Evolutionary conservation across 1,140 invertebrate species (phyloP).

Genomic region (Pomacea maculata): DNA sequence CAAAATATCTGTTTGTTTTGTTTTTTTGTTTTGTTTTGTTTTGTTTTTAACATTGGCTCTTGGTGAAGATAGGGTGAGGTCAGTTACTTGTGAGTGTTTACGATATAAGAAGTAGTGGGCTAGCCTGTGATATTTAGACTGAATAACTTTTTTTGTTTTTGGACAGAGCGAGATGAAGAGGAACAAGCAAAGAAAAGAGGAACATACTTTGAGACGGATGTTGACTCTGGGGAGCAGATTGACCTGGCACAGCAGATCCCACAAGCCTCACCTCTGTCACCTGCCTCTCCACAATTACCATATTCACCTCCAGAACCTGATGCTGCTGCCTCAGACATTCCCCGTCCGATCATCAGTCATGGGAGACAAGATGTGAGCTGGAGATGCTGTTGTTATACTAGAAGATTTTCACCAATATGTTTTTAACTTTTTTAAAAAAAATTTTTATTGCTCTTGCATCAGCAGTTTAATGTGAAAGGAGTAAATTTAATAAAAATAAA

Average conservation of each 20-base stretch:
- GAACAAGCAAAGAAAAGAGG: slow-evolving; percentile 17
- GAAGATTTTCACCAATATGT: too few relatives aligned
- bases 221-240: slow-evolving; percentile 78
- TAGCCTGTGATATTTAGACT: too few relatives aligned
- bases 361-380: slow-evolving; percentile 31
- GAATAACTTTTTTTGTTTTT: too few relatives aligned
- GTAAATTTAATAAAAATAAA: too few relatives aligned
- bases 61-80: background rate
- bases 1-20: background rate
- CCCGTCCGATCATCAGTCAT: slow-evolving; percentile 31
- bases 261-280: background rate
- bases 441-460: too few relatives aligned
- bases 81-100: too few relatives aligned
- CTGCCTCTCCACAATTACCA: background rate
- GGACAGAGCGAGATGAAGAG: slow-evolving; percentile 6
- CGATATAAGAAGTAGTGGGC: too few relatives aligned
- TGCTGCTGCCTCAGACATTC: background rate
- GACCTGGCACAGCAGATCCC: slow-evolving; percentile 40
- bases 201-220: slow-evolving; percentile 87
- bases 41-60: background rate
- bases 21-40: background rate
- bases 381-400: background rate
- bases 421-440: too few relatives aligned
- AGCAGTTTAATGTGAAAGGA: too few relatives aligned
- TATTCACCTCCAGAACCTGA: background rate